A percentile compares a stretch with the other conserved stretches of the same genome.
Evolutionary conservation across 1,140 invertebrate species (phyloP).

Genomic region (Diabrotica undecimpunctata): DNA sequence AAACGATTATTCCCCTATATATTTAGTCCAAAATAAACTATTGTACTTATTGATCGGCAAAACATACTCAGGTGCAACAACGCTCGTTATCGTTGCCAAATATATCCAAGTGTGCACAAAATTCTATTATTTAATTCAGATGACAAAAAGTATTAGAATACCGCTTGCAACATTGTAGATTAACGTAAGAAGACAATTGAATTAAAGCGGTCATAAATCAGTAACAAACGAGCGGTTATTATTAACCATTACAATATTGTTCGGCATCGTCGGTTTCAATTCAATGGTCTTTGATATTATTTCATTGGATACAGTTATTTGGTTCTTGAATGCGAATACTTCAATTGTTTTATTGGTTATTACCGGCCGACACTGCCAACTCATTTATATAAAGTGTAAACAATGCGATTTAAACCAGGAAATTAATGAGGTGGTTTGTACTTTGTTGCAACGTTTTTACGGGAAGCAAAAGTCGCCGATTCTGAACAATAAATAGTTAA

Average conservation of each 20-base stretch:
- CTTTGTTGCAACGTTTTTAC: no score
- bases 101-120: no score
- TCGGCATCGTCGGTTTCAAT: slow-evolving; percentile 6
- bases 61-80: no score
- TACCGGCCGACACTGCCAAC: not conserved
- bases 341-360: slow-evolving; percentile 2
- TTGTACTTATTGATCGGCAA: no score
- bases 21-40: no score
- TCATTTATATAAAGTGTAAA: not conserved
- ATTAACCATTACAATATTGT: slow-evolving; percentile 6
- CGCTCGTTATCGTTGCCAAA: no score
- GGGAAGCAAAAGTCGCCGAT: no score
- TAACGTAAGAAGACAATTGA: not conserved
- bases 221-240: not conserved
- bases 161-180: not conserved
- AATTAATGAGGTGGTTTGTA: no score
- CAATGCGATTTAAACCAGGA: not conserved
- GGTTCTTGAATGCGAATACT: not conserved
- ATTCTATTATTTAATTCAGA: not conserved
- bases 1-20: no score
- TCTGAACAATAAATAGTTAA: no score
- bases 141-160: not conserved
- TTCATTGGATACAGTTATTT: slow-evolving; percentile 8
- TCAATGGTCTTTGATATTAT: slow-evolving; percentile 4
- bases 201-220: slow-evolving; percentile 7